These are phyloP conservation scores for Campopleginae sp. DNA, from an alignment of 2,888 invertebrate species.

Conservation along the genomic window DNA sequence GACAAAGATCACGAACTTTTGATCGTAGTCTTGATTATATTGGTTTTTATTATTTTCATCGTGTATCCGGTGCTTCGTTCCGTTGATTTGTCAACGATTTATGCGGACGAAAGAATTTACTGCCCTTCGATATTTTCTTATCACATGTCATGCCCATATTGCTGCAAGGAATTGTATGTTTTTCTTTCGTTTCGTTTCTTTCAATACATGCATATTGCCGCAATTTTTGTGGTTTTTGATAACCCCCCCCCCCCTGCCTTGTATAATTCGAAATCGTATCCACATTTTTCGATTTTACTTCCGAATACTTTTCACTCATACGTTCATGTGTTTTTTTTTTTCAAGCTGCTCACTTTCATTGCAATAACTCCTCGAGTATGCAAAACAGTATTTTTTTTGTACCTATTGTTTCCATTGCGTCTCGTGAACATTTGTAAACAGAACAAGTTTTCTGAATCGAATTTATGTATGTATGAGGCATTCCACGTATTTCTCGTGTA, in stretches of 20 bases:
- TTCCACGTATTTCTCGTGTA: conserved; percentile 8
- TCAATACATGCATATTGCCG: conserved; percentile 37
- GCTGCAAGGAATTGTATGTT: conserved; percentile 30
- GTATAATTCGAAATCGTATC: conserved; percentile 35
- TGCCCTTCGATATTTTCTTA: conserved; percentile 47
- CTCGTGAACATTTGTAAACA: conserved; percentile 7
- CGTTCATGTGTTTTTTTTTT: conserved; percentile 12
- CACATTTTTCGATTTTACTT: conserved; percentile 11
- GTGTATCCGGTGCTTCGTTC: conserved; percentile 60
- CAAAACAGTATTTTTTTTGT: conserved; percentile 49
- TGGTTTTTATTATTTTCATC: conserved; percentile 31
- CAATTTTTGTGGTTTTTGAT: conserved; percentile 8
- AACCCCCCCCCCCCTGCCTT: not conserved
- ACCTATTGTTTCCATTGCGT: conserved; percentile 8
- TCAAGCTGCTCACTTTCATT: conserved; percentile 48
- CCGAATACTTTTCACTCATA: not conserved
- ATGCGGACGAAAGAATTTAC: conserved; percentile 35
- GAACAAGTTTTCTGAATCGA: conserved; percentile 1
- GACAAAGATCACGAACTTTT: conserved; percentile 17
- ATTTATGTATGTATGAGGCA: conserved; percentile 14
- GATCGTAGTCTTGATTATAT: conserved; percentile 37
- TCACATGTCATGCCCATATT: conserved; percentile 12
- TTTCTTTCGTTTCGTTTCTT: conserved; percentile 41
- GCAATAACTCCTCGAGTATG: conserved; percentile 32
- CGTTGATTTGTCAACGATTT: conserved; percentile 20